These are phyloP conservation scores for Xiphorhynchus elegans DNA, from an alignment of 2,113 vertebrate genomes.

Conservation along the genomic window DNA sequence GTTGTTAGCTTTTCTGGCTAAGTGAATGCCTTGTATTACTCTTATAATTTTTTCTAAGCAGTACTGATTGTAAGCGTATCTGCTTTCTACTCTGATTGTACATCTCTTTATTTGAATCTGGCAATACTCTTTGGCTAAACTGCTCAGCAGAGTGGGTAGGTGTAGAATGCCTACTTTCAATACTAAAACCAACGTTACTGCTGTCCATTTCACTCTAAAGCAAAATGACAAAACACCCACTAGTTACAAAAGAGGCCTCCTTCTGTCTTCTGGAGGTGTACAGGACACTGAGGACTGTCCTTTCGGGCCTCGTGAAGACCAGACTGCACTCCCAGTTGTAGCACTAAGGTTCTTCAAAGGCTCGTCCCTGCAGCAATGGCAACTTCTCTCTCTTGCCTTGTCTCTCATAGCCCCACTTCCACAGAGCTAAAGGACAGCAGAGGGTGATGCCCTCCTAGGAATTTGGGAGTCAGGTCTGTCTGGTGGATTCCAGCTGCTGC, in stretches of 20 bases:
- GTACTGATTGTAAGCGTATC: not conserved
- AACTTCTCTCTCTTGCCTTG: not conserved
- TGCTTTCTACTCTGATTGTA: not conserved
- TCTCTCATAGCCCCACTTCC: fast-evolving
- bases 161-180: not conserved
- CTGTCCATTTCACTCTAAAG: not conserved
- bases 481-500: not conserved
- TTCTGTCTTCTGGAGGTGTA: not conserved
- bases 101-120: not conserved
- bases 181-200: not conserved
- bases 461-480: not conserved
- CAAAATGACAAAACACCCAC: not conserved
- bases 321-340: not conserved
- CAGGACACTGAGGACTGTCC: not conserved
- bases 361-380: not conserved
- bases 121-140: not conserved
- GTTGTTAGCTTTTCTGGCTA: not conserved
- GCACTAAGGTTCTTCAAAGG: not conserved
- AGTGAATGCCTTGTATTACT: not conserved
- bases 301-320: not conserved
- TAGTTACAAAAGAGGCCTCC: not conserved
- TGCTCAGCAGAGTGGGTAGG: not conserved
- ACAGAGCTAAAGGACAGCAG: not conserved
- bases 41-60: not conserved
- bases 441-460: not conserved